Percentiles rank a stretch among this genome's conserved stretches.
These are phyloP conservation scores for Styela plicata DNA, from an alignment of 23 tunicate genomes.

Conservation along the genomic window DNA sequence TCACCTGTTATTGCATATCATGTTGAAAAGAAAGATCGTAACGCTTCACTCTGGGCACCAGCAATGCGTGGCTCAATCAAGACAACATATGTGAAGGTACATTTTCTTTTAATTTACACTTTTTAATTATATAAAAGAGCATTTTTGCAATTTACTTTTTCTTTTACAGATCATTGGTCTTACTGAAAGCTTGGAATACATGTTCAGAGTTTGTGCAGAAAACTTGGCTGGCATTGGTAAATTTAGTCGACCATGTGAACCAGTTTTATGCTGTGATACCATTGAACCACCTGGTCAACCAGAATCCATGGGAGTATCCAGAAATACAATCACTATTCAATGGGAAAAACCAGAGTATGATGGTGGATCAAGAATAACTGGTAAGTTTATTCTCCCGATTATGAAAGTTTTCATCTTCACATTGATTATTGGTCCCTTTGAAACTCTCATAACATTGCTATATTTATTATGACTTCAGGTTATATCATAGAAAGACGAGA, in stretches of 20 bases:
- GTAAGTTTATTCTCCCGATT: conserved; percentile 19
- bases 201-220: conserved; percentile 96
- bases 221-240: conserved; percentile 86
- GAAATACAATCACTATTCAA: conserved; percentile 31
- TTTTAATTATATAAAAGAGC: no score
- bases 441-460: no score
- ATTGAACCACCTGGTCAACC: conserved; percentile 77
- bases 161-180: conserved; percentile 55
- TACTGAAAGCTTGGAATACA: conserved; percentile 84
- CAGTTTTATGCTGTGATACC: conserved; percentile 71
- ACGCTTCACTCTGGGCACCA: conserved; percentile 80
- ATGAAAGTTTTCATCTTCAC: no score
- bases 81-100: conserved; percentile 14
- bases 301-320: conserved; percentile 46
- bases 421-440: no score
- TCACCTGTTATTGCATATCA: conserved; percentile 73
- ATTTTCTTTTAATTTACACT: neutral
- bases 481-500: conserved; percentile 78
- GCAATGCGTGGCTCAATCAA: conserved; percentile 33
- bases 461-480: conserved; percentile 23
- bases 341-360: conserved; percentile 91
- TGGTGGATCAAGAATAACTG: conserved; percentile 81
- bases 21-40: conserved; percentile 88
- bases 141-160: no score
- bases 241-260: conserved; percentile 63